Percentiles rank a stretch among this genome's conserved stretches.
Evolutionary conservation across 1,140 invertebrate species (phyloP).

Genomic region (Pristionchus pacificus): DNA sequence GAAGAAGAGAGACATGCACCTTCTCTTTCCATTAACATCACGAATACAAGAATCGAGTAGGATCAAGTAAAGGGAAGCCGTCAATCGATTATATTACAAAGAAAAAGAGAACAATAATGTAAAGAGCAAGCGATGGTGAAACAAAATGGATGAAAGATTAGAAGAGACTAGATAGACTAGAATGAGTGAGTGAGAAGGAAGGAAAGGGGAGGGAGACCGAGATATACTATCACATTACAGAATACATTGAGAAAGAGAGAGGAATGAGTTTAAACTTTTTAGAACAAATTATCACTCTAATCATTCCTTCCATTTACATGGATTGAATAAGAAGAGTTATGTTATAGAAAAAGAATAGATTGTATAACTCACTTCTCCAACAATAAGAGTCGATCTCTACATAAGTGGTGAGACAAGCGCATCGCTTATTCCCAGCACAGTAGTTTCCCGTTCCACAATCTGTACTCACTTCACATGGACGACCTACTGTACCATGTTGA

Average conservation of each 20-base stretch:
- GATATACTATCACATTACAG: no score
- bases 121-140: no score
- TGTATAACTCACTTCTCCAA: constrained; percentile 54
- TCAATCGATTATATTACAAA: no score
- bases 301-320: no score
- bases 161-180: constrained; percentile 2
- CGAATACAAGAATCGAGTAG: no score
- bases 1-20: no score
- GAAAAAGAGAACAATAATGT: no score
- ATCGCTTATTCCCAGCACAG: constrained; percentile 56
- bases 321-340: no score
- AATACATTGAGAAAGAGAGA: constrained; percentile 10
- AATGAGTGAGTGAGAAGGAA: not conserved
- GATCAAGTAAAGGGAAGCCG: no score
- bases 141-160: not conserved
- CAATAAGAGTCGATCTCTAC: constrained; percentile 57
- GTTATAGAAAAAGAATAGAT: no score
- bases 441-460: constrained; percentile 57
- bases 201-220: not conserved
- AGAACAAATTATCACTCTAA: no score
- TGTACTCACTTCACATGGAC: constrained; percentile 52
- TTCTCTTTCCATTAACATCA: no score
- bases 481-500: constrained; percentile 52
- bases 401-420: constrained; percentile 56
- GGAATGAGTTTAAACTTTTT: not conserved